phyloP scores from a whole-genome alignment of 1,140 invertebrate genomes.

The Dryas iulia region DNA sequence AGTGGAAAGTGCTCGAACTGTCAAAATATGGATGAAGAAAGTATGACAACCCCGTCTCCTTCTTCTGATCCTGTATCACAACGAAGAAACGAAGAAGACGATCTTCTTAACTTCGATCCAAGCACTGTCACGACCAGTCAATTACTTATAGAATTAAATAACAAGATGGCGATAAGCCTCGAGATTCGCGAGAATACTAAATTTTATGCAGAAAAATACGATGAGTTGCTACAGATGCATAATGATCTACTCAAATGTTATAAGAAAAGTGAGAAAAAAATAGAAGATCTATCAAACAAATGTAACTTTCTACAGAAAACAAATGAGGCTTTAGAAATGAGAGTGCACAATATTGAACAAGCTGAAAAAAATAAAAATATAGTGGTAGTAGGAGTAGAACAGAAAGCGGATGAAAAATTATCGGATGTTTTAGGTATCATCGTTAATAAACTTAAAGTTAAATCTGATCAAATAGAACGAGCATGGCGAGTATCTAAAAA shows the following conservation, averaged over 20 bases:
- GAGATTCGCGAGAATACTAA: constrained; percentile 5
- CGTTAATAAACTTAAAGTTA: constrained; percentile 9
- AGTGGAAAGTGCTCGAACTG: constrained; percentile 2
- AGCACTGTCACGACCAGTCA: constrained; percentile 3
- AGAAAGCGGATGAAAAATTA: constrained; percentile 2
- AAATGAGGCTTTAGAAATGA: constrained; percentile 14
- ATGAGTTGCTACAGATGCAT: constrained; percentile 5
- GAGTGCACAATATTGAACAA: constrained; percentile 11
- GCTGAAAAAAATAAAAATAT: constrained; percentile 10
- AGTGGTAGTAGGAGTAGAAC: constrained; percentile 9
- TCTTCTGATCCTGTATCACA: background rate
- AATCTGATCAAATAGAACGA: constrained; percentile 3
- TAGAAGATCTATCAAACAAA: constrained; percentile 5
- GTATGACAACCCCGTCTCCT: constrained; percentile 2
- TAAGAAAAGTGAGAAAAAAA: constrained; percentile 12
- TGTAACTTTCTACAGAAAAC: constrained; percentile 8
- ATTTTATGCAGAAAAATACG: constrained; percentile 13
- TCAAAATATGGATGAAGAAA: constrained; percentile 4
- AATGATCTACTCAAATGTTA: background rate
- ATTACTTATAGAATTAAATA: constrained; percentile 10
- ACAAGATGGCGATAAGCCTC: constrained; percentile 5
- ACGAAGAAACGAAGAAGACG: constrained; percentile 2
- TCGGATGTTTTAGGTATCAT: background rate
- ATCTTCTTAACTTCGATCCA: constrained; percentile 4
- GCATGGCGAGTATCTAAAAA: constrained; percentile 4